phyloP scores from a whole-genome alignment of 2,797 vertebrate genomes.

The Anniella stebbinsi region DNA sequence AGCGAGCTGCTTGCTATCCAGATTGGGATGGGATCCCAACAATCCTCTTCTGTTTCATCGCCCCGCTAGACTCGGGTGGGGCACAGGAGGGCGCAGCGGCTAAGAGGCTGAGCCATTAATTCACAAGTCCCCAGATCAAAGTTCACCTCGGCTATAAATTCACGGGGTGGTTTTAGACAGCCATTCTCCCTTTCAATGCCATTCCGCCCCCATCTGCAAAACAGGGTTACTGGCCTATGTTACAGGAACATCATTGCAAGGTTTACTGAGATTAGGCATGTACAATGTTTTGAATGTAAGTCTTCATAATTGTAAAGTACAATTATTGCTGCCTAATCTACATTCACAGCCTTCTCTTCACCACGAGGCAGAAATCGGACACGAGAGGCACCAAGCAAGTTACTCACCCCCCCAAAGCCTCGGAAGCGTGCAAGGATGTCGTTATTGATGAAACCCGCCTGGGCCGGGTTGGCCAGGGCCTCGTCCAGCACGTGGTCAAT shows the following conservation, averaged over 20 bases:
- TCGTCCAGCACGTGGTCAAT: constrained; percentile 93
- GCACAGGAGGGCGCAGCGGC: neutral
- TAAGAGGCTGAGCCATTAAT: neutral
- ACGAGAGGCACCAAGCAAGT: accelerated
- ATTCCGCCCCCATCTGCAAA: neutral
- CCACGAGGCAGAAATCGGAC: accelerated
- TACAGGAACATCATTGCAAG: too few species aligned
- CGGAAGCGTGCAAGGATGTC: constrained; percentile 87
- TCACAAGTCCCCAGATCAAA: neutral
- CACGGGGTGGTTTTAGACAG: neutral
- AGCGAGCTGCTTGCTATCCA: too few species aligned
- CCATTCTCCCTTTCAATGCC: neutral
- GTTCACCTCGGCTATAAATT: too few species aligned
- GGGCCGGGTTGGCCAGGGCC: constrained; percentile 83
- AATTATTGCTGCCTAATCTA: too few species aligned
- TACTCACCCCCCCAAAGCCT: constrained; percentile 92
- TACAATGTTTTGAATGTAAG: neutral
- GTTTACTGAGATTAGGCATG: neutral
- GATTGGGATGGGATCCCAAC: too few species aligned
- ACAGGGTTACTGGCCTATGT: too few species aligned
- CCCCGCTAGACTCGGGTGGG: neutral
- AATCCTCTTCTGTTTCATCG: too few species aligned
- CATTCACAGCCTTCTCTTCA: neutral
- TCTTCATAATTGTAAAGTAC: too few species aligned
- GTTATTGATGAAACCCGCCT: constrained; percentile 88